phyloP scores from a whole-genome alignment of 2,113 vertebrate genomes.

The Ariopsis seemanni region DNA sequence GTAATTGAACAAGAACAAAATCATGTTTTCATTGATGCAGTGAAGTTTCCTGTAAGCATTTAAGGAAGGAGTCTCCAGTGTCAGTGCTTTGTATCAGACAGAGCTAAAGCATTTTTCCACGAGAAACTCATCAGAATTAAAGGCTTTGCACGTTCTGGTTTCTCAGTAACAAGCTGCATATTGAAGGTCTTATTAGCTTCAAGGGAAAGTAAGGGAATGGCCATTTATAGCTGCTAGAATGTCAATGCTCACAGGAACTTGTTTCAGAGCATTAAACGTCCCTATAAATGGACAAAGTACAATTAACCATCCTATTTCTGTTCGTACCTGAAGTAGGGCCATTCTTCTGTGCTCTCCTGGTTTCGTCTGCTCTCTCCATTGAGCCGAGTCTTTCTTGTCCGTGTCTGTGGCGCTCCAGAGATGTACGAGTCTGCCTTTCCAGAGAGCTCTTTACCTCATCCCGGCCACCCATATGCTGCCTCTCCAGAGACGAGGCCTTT shows the following conservation, averaged over 20 bases:
- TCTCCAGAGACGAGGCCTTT: constrained; percentile 92
- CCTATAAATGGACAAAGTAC: not conserved
- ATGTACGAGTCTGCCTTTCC: constrained; percentile 84
- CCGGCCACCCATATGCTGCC: constrained; percentile 79
- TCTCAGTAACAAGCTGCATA: not conserved
- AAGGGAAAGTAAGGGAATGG: not conserved
- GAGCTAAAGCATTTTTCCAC: not conserved
- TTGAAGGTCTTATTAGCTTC: not conserved
- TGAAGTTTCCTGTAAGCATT: not conserved
- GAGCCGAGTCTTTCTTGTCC: constrained; percentile 89
- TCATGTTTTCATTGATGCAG: not conserved
- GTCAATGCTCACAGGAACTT: not conserved
- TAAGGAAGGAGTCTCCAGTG: not conserved
- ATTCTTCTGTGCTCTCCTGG: constrained; percentile 84
- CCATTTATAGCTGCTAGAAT: not conserved
- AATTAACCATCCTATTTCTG: not conserved
- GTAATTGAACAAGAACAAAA: not conserved
- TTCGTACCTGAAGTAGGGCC: constrained; percentile 80
- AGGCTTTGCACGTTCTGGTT: not conserved
- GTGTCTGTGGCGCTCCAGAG: constrained; percentile 89
- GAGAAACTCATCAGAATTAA: not conserved
- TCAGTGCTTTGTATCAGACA: not conserved
- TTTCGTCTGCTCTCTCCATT: constrained; percentile 84
- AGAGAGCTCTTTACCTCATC: constrained; percentile 88
- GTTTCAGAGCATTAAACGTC: not conserved